Evolutionary conservation across 2,113 vertebrate species (phyloP), one percentile per base, ranked within the genome.

Genomic region (Hippocampus mohnikei): DNA sequence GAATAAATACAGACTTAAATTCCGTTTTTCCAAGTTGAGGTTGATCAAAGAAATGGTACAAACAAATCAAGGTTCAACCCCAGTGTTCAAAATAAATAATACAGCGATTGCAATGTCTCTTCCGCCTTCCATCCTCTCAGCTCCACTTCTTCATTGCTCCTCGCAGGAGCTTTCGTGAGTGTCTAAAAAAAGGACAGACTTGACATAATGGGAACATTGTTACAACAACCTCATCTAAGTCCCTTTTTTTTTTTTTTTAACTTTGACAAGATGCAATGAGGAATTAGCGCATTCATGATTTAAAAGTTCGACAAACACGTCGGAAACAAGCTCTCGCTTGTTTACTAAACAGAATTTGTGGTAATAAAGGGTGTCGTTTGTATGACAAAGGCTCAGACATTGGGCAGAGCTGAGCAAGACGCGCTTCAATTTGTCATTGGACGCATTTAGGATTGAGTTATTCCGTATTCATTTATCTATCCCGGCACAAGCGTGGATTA

Each of bases 121-220:
- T 62, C 59, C 18, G 18, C 29, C 3, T 6, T 56, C 11, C 5
- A 13, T 6, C 25, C 25, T 12, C 37, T 33, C 61, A 37, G 50
- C 67, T 70, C 48, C 52, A 46, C 71, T 73, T 69, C 73, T 75
- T 81, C 67, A 81, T 72, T 77, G 79, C 74, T 79, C 71, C 78
- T 63, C 50, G 77, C 41, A 63, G 56, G 76, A 72, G 70, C 80
- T 81, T 82, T 21, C 71, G 74, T 80, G 63, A 27, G 48, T 50
- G 63, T 74, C 70, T 74, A 81, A 83, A 83, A 82, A 80, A 80
- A 74, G 64, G 56, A 74, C 70, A 41, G 76, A 78, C 46, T 82
- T 84, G 81, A 81, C 71, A 53, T 74, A 82, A 81, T 87, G 77
- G 74, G 78, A 84, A 78, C 83, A 59, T 74, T 79, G 76, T 75